A percentile compares a stretch with the other conserved stretches of the same genome.
These are phyloP conservation scores for Progne subis DNA, from an alignment of 2,113 vertebrate genomes.

Conservation along the genomic window DNA sequence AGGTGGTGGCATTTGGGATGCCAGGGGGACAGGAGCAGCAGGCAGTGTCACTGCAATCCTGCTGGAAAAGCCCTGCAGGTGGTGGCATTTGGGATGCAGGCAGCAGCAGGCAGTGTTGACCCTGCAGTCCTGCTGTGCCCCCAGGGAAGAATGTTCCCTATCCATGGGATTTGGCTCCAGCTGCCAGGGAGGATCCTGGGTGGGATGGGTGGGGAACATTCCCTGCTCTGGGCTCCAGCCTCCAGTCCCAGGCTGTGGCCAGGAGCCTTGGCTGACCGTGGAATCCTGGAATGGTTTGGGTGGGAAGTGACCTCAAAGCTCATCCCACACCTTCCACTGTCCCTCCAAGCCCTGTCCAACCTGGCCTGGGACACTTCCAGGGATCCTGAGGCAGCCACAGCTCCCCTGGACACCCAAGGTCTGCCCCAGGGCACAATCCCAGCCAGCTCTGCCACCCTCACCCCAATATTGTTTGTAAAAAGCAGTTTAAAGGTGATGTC, in stretches of 20 bases:
- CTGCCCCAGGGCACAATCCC: background rate
- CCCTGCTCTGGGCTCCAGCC: background rate
- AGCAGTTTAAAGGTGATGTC: background rate
- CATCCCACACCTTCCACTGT: background rate
- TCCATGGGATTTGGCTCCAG: background rate
- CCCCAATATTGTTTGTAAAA: fast-evolving
- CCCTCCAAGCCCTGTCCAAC: background rate
- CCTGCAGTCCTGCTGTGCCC: background rate
- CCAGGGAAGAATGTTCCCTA: background rate
- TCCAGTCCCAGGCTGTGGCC: fast-evolving
- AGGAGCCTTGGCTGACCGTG: background rate
- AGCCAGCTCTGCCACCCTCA: background rate
- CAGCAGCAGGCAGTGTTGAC: background rate
- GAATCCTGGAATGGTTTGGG: background rate
- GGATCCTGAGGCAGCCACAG: background rate
- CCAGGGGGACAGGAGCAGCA: background rate
- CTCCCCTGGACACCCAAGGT: background rate
- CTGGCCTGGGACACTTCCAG: background rate
- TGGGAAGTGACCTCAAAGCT: background rate
- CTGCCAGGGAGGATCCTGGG: background rate
- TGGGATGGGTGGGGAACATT: background rate
- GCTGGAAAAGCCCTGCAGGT: background rate
- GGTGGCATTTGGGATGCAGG: background rate
- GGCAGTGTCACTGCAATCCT: background rate
- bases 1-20: background rate